Base-by-base conservation (phyloP, 2,113 vertebrate species). In the Oriolus oriolus region DNA sequence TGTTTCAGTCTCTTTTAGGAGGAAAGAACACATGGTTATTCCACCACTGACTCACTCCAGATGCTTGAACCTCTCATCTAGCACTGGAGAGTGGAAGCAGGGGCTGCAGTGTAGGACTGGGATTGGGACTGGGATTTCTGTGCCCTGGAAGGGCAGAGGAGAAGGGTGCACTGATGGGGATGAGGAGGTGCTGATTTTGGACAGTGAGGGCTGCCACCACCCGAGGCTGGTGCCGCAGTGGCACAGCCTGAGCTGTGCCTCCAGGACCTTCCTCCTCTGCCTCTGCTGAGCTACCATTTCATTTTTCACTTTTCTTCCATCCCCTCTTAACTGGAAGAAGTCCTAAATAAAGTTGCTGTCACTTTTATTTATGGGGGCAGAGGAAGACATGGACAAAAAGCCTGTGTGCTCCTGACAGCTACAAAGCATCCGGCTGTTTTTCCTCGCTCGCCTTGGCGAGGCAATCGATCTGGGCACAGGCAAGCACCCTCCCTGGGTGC, bases 321-420 rank as follows among this genome's bases (percentile, higher is more conserved):
- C 47, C 59, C 12, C 27, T 90, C 57, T 89, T 84, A 90, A 94
- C 86, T 90, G 89, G 93, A 87, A 96, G 79, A 96, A 93, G 76
- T 96, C 95, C 96, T 95, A 95, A 95, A 96, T 97, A 96, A 96
- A 96, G 94, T 91, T 94, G 93, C 89, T 91, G 89, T 97, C 81
- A 75, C 79, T 91, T 95, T 89, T 96, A 91, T 94, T 97, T 95
- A 95, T 85, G 89, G 70, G 74, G 4, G 7, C 23, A n/a, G 74
- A 50, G 57, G 89, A 91, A 87, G 81, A 95, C 77, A 79, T 0
- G 2, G 84, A 96, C 95, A 89, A 94, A 93, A 95, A 87, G 69
- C 84, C 87, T 71, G 77, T 75, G 94, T 95, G 89, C 81, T 95
- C 61, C 87, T 94, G 91, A 94, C 86, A 94, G 84, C 94, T 89